These are phyloP conservation scores for Elymnias hypermnestra DNA, from an alignment of 1,140 invertebrate species.

Conservation along the genomic window DNA sequence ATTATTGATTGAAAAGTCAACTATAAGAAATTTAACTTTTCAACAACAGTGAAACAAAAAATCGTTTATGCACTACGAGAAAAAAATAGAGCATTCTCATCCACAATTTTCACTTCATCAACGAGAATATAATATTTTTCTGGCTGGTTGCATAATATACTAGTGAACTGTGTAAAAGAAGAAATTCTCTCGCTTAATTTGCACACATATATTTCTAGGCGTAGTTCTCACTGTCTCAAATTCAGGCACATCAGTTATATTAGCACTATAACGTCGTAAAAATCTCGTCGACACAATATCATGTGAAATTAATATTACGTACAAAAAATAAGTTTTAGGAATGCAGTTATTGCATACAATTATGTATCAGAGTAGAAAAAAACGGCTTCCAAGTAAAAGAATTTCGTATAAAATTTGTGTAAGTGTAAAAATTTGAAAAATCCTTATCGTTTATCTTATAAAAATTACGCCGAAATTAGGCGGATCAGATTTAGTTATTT, in stretches of 20 bases:
- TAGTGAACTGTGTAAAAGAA: not conserved
- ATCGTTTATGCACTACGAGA: too few species aligned
- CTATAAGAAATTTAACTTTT: too few species aligned
- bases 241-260: slow-evolving; percentile 1
- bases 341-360: not conserved
- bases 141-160: too few species aligned
- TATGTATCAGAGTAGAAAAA: not conserved
- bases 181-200: not conserved
- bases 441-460: not conserved
- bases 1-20: too few species aligned
- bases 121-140: too few species aligned
- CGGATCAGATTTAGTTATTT: too few species aligned
- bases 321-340: not conserved
- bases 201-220: not conserved
- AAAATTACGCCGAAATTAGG: too few species aligned
- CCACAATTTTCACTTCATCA: too few species aligned
- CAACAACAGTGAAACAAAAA: too few species aligned
- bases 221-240: not conserved
- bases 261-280: not conserved
- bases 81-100: too few species aligned
- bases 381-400: too few species aligned
- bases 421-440: slow-evolving; percentile 6
- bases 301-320: not conserved
- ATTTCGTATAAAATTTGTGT: slow-evolving; percentile 1
- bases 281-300: not conserved